A percentile compares a stretch with the other conserved stretches of the same genome.
phyloP scores from a whole-genome alignment of 1,140 invertebrate genomes.

The Meteorus sp. region DNA sequence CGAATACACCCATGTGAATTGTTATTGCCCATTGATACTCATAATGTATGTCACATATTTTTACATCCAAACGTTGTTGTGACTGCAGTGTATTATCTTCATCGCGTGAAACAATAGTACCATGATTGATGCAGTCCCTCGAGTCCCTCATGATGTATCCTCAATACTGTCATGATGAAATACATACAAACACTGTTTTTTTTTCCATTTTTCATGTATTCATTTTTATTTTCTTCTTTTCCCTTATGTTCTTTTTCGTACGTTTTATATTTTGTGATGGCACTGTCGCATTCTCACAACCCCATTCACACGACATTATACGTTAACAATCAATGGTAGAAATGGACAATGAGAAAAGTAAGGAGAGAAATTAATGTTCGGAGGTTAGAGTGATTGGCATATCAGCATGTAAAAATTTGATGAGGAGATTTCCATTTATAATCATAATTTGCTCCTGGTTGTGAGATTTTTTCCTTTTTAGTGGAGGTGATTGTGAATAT shows the following conservation, averaged over 20 bases:
- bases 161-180: too few species aligned
- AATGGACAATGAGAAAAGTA: slow-evolving; percentile 3
- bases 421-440: too few species aligned
- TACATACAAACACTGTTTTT: too few species aligned
- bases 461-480: too few species aligned
- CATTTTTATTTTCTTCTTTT: not conserved
- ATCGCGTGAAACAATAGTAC: too few species aligned
- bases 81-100: not conserved
- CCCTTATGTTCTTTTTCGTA: not conserved
- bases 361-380: not conserved
- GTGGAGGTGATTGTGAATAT: too few species aligned
- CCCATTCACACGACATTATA: slow-evolving; percentile 17
- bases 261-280: not conserved
- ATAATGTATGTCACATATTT: not conserved
- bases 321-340: slow-evolving; percentile 5
- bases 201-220: too few species aligned
- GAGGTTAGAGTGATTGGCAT: not conserved
- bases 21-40: not conserved
- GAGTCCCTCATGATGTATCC: too few species aligned
- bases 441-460: too few species aligned
- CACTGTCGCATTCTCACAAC: slow-evolving; percentile 15
- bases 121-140: too few species aligned
- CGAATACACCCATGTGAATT: too few species aligned
- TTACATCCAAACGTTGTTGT: not conserved
- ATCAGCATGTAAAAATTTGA: not conserved